Conservation (phyloP, 2,113 vertebrate species). For the Ptilonorhynchus violaceus region DNA sequence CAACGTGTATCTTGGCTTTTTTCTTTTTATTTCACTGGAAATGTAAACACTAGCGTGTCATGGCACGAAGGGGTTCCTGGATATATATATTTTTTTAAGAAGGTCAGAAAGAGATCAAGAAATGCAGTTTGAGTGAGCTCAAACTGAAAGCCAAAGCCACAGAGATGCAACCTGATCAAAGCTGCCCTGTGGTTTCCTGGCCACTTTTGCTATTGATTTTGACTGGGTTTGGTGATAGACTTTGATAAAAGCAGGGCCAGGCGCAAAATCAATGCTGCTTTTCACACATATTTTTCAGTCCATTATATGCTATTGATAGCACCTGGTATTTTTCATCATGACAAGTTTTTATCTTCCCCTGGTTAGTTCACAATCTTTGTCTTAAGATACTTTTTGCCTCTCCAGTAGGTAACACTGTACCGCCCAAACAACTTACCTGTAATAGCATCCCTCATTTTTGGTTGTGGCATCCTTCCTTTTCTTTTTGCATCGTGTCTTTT, state of each 20-base stretch:
- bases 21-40: neutral
- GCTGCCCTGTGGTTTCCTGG: neutral
- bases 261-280: neutral
- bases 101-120: neutral
- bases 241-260: neutral
- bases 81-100: neutral
- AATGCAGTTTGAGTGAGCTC: neutral
- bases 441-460: neutral
- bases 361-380: neutral
- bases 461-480: neutral
- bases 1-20: neutral
- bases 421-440: neutral
- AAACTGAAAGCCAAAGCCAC: neutral
- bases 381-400: neutral
- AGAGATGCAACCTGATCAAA: neutral
- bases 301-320: neutral
- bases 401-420: neutral
- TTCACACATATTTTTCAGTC: neutral
- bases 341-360: neutral
- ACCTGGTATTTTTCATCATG: neutral
- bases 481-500: neutral
- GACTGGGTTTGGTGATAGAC: neutral
- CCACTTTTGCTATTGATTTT: slow-evolving; percentile 28
- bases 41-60: neutral
- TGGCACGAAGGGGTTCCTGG: neutral